phyloP scores from a whole-genome alignment of 2,113 vertebrate genomes.

The Symphodus melops region DNA sequence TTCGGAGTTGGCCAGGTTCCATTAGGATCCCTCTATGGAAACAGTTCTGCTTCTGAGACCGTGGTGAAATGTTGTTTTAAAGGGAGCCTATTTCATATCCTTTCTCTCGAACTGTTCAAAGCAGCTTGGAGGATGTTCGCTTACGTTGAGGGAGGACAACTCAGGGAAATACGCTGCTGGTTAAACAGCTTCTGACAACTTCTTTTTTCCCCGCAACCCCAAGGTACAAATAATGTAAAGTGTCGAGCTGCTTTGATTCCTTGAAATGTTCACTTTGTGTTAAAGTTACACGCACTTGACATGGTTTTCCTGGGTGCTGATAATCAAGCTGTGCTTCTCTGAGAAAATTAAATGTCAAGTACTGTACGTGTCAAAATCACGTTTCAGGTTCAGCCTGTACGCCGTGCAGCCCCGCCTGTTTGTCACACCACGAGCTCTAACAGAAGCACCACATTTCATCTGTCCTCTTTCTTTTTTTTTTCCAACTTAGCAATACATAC shows the following conservation, averaged over 20 bases:
- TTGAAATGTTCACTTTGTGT: constrained; percentile 5
- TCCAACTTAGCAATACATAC: constrained; percentile 25
- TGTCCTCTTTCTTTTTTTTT: constrained; percentile 14
- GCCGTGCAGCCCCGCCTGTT: too few relatives aligned
- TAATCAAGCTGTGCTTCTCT: background rate
- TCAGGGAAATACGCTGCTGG: background rate
- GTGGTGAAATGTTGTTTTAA: constrained; percentile 14
- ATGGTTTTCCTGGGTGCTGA: constrained; percentile 1
- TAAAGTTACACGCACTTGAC: constrained; percentile 1
- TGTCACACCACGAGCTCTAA: background rate
- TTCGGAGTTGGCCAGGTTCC: constrained; percentile 4
- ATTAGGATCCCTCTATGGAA: background rate
- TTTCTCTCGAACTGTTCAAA: constrained; percentile 9
- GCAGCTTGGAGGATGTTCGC: background rate
- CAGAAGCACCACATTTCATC: background rate
- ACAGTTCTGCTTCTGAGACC: background rate
- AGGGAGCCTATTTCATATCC: background rate
- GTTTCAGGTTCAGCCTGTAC: background rate
- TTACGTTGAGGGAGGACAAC: constrained; percentile 8
- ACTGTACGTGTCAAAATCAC: background rate
- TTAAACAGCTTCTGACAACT: constrained; percentile 1
- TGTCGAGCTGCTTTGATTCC: constrained; percentile 26
- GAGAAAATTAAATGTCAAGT: constrained; percentile 12
- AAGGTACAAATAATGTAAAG: constrained; percentile 28
- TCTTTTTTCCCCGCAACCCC: background rate